Evolutionary conservation across 2,888 invertebrate genomes (phyloP), one percentile per base, ranked within the genome.

Genomic region (Argyresthia goedartella): DNA sequence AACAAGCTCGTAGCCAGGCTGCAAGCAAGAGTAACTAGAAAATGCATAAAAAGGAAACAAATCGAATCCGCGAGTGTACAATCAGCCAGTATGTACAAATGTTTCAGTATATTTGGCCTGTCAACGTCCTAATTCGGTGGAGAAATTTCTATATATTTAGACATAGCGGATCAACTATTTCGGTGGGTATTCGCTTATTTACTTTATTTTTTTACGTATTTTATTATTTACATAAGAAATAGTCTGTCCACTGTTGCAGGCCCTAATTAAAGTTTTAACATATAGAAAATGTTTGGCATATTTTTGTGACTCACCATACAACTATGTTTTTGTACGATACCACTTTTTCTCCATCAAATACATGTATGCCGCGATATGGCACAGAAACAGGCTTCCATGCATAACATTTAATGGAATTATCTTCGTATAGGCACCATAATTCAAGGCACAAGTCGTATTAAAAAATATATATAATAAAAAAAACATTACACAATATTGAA

Each of bases 261-360:
- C 62, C 67, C 68, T 71, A 69, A 76, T 76, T 61, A 35, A 43
- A 41, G 41, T 41, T 46, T n/a, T 49, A 36, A 69, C 61, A 72
- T 67, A 69, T 69, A 68, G 43, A 71, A 63, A 75, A 71, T 73
- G 84, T 85, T 85, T 85, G 85, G 84, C 81, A 84, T 86, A 71
- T 77, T 75, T 82, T 85, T 86, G 85, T 86, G 85, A 85, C 85
- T 82, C 71, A 66, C 66, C 72, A 75, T 76, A 74, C 69, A 70
- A 67, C 74, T 78, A 79, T 69, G 44, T 44, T 48, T 75, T 79
- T 80, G 79, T 79, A 80, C 81, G 76, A 73, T 71, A 69, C 51
- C 52, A 54, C 56, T 50, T 62, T 63, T 57, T 56, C 54, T 59
- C 64, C 58, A 46, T 7, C 14, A 39, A 34, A 48, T 2, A 9